Evolutionary conservation across 2,113 vertebrate species (phyloP).

Genomic region (Craseonycteris thonglongyai): DNA sequence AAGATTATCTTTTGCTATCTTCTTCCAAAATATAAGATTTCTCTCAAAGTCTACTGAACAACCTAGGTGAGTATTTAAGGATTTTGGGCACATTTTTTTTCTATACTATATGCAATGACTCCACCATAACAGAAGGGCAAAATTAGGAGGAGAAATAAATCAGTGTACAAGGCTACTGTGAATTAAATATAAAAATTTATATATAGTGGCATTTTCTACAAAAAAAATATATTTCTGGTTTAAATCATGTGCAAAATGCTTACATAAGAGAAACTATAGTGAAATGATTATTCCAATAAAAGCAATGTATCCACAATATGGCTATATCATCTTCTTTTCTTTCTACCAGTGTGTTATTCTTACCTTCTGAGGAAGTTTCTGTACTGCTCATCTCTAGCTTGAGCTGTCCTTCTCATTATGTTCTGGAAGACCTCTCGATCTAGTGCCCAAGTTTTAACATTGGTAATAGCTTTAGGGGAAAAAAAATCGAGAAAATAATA

Average conservation of each 20-base stretch:
- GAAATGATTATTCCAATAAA: not conserved
- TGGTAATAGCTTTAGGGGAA: constrained; percentile 82
- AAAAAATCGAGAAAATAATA: constrained; percentile 48
- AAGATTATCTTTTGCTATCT: not conserved
- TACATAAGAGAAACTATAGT: not conserved
- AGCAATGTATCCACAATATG: not conserved
- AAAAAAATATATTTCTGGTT: not conserved
- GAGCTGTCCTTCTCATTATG: constrained; percentile 93
- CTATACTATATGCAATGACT: not conserved
- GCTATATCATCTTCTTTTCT: not conserved
- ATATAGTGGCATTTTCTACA: not conserved
- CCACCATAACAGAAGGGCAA: not conserved
- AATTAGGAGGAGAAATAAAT: not conserved
- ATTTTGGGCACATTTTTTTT: not conserved
- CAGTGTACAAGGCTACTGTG: not conserved
- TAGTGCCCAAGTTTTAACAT: constrained; percentile 90
- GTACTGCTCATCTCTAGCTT: constrained; percentile 90
- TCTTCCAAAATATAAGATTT: not conserved
- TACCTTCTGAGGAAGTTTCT: constrained; percentile 93
- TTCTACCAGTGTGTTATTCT: not conserved
- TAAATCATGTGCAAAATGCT: not conserved
- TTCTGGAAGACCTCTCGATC: constrained; percentile 95
- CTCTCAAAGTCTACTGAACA: constrained; percentile 12
- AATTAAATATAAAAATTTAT: not conserved
- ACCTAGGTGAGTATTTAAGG: not conserved